Evolutionary conservation across 2,113 vertebrate species (phyloP).

Genomic region (Lepus europaeus): DNA sequence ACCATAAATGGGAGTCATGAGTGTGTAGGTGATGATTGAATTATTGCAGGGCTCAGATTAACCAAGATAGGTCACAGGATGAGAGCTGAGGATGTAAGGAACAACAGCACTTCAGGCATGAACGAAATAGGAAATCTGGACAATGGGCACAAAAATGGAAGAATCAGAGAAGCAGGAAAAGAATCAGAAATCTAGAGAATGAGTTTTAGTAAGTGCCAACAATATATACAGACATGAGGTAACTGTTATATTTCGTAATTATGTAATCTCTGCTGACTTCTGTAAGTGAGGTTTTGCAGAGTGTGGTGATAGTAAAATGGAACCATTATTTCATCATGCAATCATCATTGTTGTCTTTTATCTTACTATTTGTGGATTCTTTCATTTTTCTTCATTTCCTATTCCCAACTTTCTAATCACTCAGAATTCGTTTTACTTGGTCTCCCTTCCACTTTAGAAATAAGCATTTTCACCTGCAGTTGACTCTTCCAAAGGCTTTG

Average conservation of each 20-base stretch:
- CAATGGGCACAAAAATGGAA: neutral
- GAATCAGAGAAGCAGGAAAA: neutral
- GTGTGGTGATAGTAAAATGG: neutral
- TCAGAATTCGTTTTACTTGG: neutral
- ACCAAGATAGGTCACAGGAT: neutral
- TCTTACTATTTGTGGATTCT: too few species aligned
- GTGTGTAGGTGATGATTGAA: neutral
- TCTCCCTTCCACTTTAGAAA: neutral
- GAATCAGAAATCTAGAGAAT: neutral
- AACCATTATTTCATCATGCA: neutral
- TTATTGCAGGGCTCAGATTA: neutral
- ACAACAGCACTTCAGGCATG: neutral
- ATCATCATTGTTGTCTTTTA: fast-evolving
- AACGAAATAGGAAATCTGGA: neutral
- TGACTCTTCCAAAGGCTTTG: neutral
- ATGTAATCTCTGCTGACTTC: neutral
- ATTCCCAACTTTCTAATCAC: too few species aligned
- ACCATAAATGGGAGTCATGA: neutral
- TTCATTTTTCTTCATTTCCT: neutral
- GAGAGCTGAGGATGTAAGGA: neutral
- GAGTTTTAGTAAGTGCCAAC: neutral
- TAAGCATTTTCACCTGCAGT: neutral
- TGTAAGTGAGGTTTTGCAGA: neutral
- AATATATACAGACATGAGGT: neutral
- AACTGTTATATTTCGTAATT: neutral